Percentiles rank a stretch among this genome's conserved stretches.
These are phyloP conservation scores for Fulmarus glacialis DNA, from an alignment of 2,113 vertebrate species.

Conservation along the genomic window DNA sequence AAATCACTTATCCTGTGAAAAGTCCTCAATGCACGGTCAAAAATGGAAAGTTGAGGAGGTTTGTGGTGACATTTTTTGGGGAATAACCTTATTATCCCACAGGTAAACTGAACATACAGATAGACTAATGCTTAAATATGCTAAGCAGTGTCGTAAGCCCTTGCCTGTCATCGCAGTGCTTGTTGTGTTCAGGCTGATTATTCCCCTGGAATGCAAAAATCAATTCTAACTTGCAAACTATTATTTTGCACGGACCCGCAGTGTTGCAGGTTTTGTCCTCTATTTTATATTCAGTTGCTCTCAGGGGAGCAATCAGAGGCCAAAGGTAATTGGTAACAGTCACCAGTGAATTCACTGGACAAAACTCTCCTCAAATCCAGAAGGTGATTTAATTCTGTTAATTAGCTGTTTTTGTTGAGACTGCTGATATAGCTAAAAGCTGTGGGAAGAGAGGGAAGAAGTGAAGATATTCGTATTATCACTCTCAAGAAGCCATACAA, in stretches of 20 bases:
- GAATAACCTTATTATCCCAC: not conserved
- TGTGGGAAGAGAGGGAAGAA: not conserved
- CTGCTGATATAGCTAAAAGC: not conserved
- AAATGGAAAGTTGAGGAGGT: not conserved
- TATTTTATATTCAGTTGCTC: not conserved
- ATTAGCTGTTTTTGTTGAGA: not conserved
- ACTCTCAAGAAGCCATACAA: not conserved
- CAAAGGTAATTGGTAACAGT: conserved; percentile 11
- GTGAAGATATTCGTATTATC: not conserved
- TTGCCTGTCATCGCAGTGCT: not conserved
- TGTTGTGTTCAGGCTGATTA: not conserved
- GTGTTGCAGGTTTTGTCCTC: not conserved
- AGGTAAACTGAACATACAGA: not conserved
- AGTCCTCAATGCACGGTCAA: not conserved
- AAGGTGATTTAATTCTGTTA: not conserved
- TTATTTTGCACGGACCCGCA: not conserved
- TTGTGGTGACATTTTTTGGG: not conserved
- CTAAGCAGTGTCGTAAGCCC: not conserved
- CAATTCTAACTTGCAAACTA: conserved; percentile 22
- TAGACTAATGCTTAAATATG: fast-evolving
- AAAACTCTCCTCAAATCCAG: not conserved
- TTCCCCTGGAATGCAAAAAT: conserved; percentile 17
- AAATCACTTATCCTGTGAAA: not conserved
- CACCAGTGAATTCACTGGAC: not conserved
- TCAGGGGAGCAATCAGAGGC: not conserved